Evolutionary conservation across 2,113 vertebrate genomes (phyloP).

Genomic region (Myotis davidii): DNA sequence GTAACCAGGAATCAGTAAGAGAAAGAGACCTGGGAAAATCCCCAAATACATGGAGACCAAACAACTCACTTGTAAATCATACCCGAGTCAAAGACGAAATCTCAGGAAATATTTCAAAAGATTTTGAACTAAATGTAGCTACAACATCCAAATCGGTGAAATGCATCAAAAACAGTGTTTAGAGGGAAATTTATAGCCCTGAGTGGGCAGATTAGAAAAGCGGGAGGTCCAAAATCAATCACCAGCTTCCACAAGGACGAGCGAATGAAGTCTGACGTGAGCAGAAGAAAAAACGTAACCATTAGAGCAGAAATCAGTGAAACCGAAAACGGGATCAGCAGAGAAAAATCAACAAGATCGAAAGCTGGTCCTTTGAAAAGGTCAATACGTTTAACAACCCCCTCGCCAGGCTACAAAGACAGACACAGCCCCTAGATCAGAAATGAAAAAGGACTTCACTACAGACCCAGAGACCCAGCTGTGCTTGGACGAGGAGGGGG

Average conservation of each 20-base stretch:
- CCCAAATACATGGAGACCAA: background rate
- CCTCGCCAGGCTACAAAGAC: background rate
- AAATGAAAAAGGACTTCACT: fast-evolving
- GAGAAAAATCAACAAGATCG: background rate
- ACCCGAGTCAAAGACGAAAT: background rate
- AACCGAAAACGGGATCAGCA: fast-evolving
- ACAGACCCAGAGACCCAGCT: background rate
- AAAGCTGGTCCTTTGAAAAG: background rate
- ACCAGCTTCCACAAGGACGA: background rate
- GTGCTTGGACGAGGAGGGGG: background rate
- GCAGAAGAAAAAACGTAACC: background rate
- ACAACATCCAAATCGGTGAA: fast-evolving
- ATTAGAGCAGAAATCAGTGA: background rate
- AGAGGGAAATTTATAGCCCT: too few species aligned
- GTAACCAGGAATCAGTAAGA: background rate
- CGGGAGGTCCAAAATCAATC: background rate
- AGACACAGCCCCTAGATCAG: background rate
- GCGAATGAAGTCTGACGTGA: too few species aligned
- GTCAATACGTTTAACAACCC: background rate
- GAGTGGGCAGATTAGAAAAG: background rate
- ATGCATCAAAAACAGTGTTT: background rate
- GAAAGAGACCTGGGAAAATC: background rate
- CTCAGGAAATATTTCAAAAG: background rate
- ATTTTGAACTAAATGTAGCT: background rate
- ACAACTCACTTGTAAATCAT: background rate